Evolutionary conservation across 1,140 invertebrate genomes (phyloP).

Genomic region (Drosophila baimaii): DNA sequence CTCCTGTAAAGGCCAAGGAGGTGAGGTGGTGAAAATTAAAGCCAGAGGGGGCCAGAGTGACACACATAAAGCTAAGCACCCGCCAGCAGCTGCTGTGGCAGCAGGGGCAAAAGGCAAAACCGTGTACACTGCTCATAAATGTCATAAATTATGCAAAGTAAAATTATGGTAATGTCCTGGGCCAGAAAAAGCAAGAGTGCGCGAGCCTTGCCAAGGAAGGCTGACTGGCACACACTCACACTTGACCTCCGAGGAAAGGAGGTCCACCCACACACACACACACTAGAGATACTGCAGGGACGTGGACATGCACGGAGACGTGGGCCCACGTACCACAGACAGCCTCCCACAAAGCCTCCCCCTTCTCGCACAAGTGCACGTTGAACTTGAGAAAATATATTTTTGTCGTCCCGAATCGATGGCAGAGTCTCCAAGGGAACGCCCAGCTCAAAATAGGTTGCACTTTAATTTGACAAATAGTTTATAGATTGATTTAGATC

Average conservation of each 20-base stretch:
- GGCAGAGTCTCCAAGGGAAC: slow-evolving; percentile 1
- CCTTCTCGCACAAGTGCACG: slow-evolving; percentile 54
- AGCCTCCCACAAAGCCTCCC: slow-evolving; percentile 14
- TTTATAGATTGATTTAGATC: not conserved
- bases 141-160: slow-evolving; percentile 53
- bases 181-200: slow-evolving; percentile 54
- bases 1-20: slow-evolving; percentile 26
- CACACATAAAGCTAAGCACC: slow-evolving; percentile 28
- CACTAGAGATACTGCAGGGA: slow-evolving; percentile 31
- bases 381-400: slow-evolving; percentile 71
- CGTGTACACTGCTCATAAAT: slow-evolving; percentile 7
- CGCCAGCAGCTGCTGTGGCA: slow-evolving; percentile 8
- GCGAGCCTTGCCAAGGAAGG: slow-evolving; percentile 34
- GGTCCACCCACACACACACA: slow-evolving; percentile 20
- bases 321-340: slow-evolving; percentile 38
- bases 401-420: slow-evolving; percentile 15
- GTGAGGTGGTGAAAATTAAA: slow-evolving; percentile 23
- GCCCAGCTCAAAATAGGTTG: slow-evolving; percentile 7
- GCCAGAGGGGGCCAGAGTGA: slow-evolving; percentile 46
- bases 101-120: not conserved
- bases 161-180: slow-evolving; percentile 62
- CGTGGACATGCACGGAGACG: slow-evolving; percentile 54
- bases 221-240: slow-evolving; percentile 30
- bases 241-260: slow-evolving; percentile 34
- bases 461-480: not conserved